Evolutionary conservation across 2,888 invertebrate genomes (phyloP), one percentile per base, ranked within the genome.

Genomic region (Hyalella azteca): DNA sequence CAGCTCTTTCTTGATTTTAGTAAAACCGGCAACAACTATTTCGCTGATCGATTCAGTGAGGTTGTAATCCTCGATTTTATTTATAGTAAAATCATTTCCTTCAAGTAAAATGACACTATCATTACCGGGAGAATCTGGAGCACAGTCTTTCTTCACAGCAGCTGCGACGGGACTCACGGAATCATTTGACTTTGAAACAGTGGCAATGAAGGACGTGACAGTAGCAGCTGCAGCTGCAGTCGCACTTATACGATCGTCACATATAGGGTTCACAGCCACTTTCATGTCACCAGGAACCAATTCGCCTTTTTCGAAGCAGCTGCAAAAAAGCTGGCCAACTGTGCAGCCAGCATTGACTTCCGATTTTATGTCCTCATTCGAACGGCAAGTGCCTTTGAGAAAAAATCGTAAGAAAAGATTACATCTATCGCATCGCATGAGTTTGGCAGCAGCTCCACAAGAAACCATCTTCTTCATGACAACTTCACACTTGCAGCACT

Each of bases 401-500:
- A 66, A 66, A 39, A 66, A 66, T n/a, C 66, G 22, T 29, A 66
- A 36, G 39, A 66, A 66, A 22, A 32, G 66, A 22, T 36, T 29
- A n/a, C 66, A 66, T 36, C 36, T 66, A 4, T 66, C 66, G 66
- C 66, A 66, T 36, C 36, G 32, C 66, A 66, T 66, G 19, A 66
- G 66, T 36, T 66, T 66, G 19, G 66, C 15, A 66, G 66, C 66
- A 13, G 66, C 36, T 0, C 66, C 66, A 39, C 66, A 66, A 22
- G 66, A 66, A 19, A 66, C 32, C 66, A 66, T 66, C 36, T 66
- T 66, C 36, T 66, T 66, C 66, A 66, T 66, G 19, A 66, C 66
- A 15, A 66, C 66, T 19, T 66, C 66, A 19, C 66, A 66, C 66
- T 66, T 66, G 66, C 66, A 66, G 26, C 66, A 66, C 66, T 66